Conservation (phyloP, 2,113 vertebrate genomes). For the Rhynchomys soricoides region DNA sequence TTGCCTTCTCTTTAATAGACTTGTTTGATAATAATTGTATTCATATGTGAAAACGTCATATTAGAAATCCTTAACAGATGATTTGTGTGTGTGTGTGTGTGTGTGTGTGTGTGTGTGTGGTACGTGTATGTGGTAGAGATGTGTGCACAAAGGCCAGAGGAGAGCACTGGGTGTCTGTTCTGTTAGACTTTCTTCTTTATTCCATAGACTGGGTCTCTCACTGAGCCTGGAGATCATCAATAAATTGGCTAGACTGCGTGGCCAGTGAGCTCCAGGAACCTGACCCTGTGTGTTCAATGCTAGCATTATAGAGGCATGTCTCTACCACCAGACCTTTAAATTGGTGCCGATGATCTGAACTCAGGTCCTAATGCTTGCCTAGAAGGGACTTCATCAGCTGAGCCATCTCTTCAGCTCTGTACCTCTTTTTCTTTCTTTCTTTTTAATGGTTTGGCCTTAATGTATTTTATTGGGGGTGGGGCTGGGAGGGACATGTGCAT, state of each 20-base stretch:
- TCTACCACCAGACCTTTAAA: neutral
- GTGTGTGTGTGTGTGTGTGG: neutral
- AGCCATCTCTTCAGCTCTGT: neutral
- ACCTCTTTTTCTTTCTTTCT: neutral
- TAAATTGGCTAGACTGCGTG: neutral
- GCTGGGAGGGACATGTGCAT: neutral
- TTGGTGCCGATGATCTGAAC: neutral
- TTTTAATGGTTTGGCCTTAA: neutral
- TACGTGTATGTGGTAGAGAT: neutral
- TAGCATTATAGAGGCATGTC: neutral
- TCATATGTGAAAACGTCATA: conserved; percentile 17
- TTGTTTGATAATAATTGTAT: conserved; percentile 27
- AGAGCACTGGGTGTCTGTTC: neutral
- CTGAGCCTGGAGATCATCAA: neutral
- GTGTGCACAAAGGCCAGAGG: neutral
- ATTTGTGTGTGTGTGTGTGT: neutral
- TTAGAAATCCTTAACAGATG: neutral
- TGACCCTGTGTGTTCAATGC: neutral
- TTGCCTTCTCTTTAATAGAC: conserved; percentile 1
- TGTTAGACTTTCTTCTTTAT: neutral
- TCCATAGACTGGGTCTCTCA: neutral
- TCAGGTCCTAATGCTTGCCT: neutral
- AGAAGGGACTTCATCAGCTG: neutral
- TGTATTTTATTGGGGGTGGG: neutral
- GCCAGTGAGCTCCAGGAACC: neutral